These are phyloP conservation scores for Onychomys leucogaster DNA, from an alignment of 2,797 vertebrate species.

Conservation along the genomic window DNA sequence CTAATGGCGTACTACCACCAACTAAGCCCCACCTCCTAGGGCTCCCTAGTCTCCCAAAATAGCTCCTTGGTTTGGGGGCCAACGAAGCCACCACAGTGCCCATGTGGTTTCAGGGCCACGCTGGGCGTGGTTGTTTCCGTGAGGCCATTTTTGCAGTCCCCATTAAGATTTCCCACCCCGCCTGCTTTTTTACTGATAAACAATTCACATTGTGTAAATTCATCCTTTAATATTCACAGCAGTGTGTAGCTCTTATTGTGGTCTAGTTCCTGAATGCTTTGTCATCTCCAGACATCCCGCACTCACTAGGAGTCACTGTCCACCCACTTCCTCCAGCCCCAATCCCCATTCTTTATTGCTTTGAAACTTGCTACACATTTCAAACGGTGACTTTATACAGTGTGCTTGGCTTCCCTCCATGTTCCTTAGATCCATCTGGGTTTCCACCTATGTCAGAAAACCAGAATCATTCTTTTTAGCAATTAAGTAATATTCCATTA, in stretches of 20 bases:
- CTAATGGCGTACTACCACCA: too few species aligned
- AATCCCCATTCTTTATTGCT: too few species aligned
- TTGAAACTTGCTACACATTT: neutral
- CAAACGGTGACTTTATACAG: neutral
- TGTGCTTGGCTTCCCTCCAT: neutral
- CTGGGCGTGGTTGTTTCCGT: fast-evolving
- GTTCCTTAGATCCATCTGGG: neutral
- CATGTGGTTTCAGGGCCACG: neutral
- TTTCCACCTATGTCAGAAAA: neutral
- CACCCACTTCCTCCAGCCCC: neutral
- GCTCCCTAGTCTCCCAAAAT: neutral
- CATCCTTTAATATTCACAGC: neutral
- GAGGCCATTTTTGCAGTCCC: neutral
- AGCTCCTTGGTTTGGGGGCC: neutral
- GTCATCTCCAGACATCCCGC: neutral
- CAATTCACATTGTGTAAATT: neutral
- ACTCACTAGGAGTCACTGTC: neutral
- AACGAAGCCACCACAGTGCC: neutral
- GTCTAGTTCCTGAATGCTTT: neutral
- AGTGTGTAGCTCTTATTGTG: too few species aligned
- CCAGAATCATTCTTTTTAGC: neutral
- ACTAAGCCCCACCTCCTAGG: neutral
- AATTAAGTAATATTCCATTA: neutral
- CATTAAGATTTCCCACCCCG: neutral
- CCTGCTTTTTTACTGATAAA: neutral